Evolutionary conservation across 2,113 vertebrate genomes (phyloP).

Genomic region (Calypte anna): DNA sequence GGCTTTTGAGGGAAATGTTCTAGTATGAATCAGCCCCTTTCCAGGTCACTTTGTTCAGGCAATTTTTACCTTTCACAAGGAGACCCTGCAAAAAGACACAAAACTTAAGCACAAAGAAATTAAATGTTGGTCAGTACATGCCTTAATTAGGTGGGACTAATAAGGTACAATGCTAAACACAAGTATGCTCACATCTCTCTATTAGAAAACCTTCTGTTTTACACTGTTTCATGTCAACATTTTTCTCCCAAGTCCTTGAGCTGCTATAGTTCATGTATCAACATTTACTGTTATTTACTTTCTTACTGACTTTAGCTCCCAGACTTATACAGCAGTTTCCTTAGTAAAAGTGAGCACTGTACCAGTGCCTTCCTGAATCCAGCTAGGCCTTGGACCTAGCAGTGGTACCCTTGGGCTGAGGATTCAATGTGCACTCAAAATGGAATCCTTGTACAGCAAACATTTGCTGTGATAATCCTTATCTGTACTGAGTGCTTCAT

Average conservation of each 20-base stretch:
- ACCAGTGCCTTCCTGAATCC: not conserved
- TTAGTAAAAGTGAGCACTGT: not conserved
- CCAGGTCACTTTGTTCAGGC: not conserved
- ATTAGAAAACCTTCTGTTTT: not conserved
- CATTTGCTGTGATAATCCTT: not conserved
- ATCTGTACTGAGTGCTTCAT: not conserved
- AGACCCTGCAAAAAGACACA: not conserved
- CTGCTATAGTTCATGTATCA: not conserved
- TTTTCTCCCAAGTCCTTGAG: not conserved
- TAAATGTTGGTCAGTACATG: not conserved
- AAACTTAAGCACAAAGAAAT: not conserved
- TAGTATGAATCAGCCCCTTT: not conserved
- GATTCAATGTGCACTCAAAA: not conserved
- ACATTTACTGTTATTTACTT: not conserved
- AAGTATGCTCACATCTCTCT: not conserved
- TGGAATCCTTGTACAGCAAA: not conserved
- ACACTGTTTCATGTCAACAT: not conserved
- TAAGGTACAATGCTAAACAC: not conserved
- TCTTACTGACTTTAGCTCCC: not conserved
- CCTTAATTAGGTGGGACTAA: not conserved
- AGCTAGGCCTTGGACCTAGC: not conserved
- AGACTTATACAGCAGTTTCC: not conserved
- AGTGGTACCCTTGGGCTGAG: not conserved
- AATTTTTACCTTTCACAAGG: not conserved
- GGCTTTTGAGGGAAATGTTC: not conserved